Conservation (phyloP, 2,113 vertebrate genomes). For the Bubo bubo region DNA sequence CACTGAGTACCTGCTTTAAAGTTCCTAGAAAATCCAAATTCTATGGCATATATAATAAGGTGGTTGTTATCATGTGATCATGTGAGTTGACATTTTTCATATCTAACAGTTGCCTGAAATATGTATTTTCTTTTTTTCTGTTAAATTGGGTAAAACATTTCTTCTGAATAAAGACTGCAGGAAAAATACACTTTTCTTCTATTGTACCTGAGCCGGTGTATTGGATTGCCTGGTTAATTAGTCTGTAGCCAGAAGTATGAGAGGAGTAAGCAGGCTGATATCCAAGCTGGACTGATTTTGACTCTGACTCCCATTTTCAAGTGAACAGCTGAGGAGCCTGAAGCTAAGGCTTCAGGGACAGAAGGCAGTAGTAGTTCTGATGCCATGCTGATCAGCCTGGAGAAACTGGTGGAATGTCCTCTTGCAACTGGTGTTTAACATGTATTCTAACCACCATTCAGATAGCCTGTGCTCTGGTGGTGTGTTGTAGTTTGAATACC, state of each 20-base stretch:
- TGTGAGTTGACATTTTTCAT: not conserved
- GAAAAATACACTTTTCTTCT: not conserved
- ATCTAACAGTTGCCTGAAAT: not conserved
- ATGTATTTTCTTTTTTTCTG: rapidly evolving
- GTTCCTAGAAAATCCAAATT: not conserved
- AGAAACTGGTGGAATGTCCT: not conserved
- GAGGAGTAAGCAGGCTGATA: not conserved
- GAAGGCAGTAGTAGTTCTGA: not conserved
- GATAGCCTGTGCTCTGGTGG: not conserved
- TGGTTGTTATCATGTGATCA: not conserved
- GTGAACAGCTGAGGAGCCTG: not conserved
- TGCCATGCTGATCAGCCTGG: not conserved
- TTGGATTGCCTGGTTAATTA: not conserved
- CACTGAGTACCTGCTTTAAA: not conserved
- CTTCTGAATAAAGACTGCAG: not conserved
- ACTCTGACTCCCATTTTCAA: not conserved
- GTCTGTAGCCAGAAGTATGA: not conserved
- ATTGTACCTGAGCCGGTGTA: not conserved
- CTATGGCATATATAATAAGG: not conserved
- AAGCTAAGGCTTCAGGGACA: not conserved
- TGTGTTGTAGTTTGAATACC: not conserved
- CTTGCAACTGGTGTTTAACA: not conserved
- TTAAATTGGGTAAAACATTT: not conserved
- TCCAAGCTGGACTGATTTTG: not conserved
- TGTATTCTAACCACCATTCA: not conserved